These are phyloP conservation scores for Myiagra hebetior DNA, from an alignment of 2,113 vertebrate genomes.

Conservation along the genomic window DNA sequence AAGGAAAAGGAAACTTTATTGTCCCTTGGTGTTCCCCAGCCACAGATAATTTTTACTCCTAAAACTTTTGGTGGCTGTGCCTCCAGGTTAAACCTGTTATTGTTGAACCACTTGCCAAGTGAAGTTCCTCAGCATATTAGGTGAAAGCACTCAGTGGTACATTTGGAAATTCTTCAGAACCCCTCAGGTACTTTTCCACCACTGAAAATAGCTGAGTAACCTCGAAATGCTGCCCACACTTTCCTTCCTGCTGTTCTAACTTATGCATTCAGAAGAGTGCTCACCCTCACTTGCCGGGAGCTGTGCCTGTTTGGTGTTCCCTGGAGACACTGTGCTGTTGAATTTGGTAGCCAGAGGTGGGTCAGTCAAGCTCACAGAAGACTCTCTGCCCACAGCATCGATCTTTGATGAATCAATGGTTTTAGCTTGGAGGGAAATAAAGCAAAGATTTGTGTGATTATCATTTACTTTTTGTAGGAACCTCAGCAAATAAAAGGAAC, in stretches of 20 bases:
- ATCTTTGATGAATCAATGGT: neutral
- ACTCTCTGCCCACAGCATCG: neutral
- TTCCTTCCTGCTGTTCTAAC: neutral
- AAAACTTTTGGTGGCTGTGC: neutral
- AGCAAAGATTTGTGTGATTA: neutral
- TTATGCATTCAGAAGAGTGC: neutral
- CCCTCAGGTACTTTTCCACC: neutral
- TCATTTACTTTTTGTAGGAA: neutral
- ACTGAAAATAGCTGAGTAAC: neutral
- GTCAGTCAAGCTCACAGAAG: neutral
- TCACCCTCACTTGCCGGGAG: neutral
- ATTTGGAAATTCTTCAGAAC: neutral
- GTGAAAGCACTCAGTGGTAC: neutral
- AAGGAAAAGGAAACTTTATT: neutral
- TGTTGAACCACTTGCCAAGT: neutral
- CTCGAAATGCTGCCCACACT: neutral
- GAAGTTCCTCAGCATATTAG: neutral
- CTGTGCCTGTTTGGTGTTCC: neutral
- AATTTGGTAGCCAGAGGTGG: neutral
- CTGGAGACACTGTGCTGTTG: neutral
- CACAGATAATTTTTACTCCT: neutral
- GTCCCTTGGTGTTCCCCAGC: neutral
- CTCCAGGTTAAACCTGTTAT: neutral
- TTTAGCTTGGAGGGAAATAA: constrained; percentile 42
- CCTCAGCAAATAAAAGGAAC: neutral